Percentiles rank a stretch among this genome's conserved stretches.
Conservation (phyloP, 2,113 vertebrate genomes). For the Pseudopodoces humilis region DNA sequence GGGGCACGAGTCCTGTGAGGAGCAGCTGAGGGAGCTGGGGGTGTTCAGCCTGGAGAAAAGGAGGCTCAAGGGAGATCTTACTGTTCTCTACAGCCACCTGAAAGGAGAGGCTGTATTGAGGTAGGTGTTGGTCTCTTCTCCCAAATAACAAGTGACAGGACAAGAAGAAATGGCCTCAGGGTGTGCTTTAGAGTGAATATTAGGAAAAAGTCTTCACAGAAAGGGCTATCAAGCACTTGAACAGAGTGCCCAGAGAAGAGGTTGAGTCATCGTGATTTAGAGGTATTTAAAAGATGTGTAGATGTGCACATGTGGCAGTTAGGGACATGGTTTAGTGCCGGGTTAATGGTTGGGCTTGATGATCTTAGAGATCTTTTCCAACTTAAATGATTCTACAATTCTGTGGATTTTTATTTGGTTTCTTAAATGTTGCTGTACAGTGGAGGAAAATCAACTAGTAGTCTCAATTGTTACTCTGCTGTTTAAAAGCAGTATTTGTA, state of each 20-base stretch:
- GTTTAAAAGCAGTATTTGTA: neutral
- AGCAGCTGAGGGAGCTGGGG: neutral
- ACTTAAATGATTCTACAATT: neutral
- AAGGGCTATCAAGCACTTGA: neutral
- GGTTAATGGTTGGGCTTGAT: neutral
- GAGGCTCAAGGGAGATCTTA: neutral
- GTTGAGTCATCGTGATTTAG: neutral
- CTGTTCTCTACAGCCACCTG: neutral
- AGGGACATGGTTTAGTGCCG: neutral
- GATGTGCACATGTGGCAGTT: neutral
- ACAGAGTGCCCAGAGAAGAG: neutral
- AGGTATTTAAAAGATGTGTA: neutral
- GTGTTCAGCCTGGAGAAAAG: neutral
- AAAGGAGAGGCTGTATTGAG: neutral
- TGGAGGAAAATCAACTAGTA: neutral
- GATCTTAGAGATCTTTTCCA: neutral
- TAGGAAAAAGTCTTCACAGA: neutral
- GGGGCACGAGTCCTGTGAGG: neutral
- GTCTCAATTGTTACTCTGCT: neutral
- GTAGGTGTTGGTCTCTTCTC: neutral
- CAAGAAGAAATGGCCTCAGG: neutral
- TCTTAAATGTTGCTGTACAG: neutral
- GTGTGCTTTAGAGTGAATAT: neutral
- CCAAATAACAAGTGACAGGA: neutral
- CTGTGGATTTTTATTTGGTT: neutral